Evolutionary conservation across 2,797 vertebrate genomes (phyloP).

Genomic region (Lycodopsis pacificus): DNA sequence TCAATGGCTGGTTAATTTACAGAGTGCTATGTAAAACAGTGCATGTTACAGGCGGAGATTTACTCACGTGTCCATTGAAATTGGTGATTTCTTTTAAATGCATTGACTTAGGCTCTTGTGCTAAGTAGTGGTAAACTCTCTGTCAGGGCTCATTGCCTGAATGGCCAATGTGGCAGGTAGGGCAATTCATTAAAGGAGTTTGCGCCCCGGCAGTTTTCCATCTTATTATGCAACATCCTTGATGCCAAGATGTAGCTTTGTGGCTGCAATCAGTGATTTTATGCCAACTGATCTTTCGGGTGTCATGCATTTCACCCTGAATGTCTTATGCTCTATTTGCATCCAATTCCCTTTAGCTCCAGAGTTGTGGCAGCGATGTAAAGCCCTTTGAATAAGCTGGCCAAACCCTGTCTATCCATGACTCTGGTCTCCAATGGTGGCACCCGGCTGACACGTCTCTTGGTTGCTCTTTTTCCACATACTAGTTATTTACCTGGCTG

Average conservation of each 20-base stretch:
- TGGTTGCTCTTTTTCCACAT: constrained; percentile 53
- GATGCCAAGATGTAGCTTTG: constrained; percentile 25
- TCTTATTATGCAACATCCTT: constrained; percentile 22
- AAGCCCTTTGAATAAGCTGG: constrained; percentile 53
- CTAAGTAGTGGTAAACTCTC: constrained; percentile 13
- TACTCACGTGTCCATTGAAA: background rate
- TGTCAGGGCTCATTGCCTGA: constrained; percentile 7
- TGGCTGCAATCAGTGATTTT: constrained; percentile 25
- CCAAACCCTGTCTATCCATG: constrained; percentile 55
- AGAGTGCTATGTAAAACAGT: constrained; percentile 20
- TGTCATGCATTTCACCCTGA: constrained; percentile 44
- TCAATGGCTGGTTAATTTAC: constrained; percentile 15
- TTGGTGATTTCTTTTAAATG: constrained; percentile 7
- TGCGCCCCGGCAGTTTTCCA: background rate
- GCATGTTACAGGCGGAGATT: constrained; percentile 6
- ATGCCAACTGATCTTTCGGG: constrained; percentile 44
- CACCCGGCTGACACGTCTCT: constrained; percentile 53
- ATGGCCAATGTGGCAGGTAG: constrained; percentile 23
- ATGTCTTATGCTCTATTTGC: constrained; percentile 51
- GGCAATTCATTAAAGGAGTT: constrained; percentile 20
- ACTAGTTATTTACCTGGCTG: constrained; percentile 67
- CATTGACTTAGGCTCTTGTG: constrained; percentile 2
- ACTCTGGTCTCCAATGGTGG: constrained; percentile 47
- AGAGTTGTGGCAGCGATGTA: constrained; percentile 53
- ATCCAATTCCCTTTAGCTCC: constrained; percentile 37